A percentile compares a stretch with the other conserved stretches of the same genome.
Conservation (phyloP, 2,797 vertebrate genomes). For the Nannoperca obscura region DNA sequence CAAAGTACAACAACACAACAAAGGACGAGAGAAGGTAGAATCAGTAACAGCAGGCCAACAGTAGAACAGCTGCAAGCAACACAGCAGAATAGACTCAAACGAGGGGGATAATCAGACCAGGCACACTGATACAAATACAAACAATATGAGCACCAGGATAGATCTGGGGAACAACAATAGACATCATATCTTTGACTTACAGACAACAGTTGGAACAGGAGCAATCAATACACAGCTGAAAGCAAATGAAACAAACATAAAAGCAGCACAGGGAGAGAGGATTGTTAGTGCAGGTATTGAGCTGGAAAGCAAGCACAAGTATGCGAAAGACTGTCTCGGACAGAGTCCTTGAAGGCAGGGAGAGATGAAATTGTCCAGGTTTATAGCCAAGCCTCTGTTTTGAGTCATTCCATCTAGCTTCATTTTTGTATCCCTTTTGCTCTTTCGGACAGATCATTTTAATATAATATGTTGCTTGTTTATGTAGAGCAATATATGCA, state of each 20-base stretch:
- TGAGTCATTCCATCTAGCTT: conserved; percentile 1
- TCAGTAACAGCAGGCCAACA: conserved; percentile 24
- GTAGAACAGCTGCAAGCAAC: conserved; percentile 36
- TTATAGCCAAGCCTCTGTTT: conserved; percentile 29
- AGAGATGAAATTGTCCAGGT: conserved; percentile 34
- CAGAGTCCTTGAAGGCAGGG: conserved; percentile 45
- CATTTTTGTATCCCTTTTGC: conserved; percentile 7
- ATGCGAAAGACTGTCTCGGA: conserved; percentile 9
- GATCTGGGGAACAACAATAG: conserved; percentile 47
- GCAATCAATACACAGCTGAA: conserved; percentile 67
- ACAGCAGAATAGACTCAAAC: conserved; percentile 22
- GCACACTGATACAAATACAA: conserved; percentile 33
- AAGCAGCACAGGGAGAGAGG: conserved; percentile 34
- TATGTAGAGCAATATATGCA: conserved; percentile 29
- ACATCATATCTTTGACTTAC: conserved; percentile 57
- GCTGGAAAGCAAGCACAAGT: conserved; percentile 37
- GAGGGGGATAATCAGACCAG: conserved; percentile 28
- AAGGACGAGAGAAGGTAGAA: conserved; percentile 11
- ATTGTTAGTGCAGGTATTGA: conserved; percentile 55
- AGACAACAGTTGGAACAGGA: conserved; percentile 55
- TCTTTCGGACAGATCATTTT: conserved; percentile 4
- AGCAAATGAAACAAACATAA: conserved; percentile 65
- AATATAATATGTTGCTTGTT: conserved; percentile 44
- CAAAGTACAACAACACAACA: conserved; percentile 18
- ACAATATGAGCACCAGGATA: conserved; percentile 39